phyloP scores from a whole-genome alignment of 2,888 invertebrate species.

The Epinotia demarniana region DNA sequence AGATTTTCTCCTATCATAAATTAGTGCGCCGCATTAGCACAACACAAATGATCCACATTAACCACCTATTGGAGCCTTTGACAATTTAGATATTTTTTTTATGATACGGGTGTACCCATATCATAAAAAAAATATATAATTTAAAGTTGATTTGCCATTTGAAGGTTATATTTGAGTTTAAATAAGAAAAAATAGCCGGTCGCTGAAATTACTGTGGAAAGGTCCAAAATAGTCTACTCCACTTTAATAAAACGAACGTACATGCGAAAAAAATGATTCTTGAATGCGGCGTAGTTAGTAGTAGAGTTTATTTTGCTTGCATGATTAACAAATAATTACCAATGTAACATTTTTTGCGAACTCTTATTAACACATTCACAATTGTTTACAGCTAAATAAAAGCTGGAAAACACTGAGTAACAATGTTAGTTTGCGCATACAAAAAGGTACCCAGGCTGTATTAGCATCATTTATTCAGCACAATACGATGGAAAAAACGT shows the following conservation, averaged over 20 bases:
- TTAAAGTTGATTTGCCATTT: no score
- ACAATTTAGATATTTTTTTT: no score
- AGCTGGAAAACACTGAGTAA: neutral
- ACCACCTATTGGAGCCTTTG: no score
- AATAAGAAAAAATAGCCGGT: neutral
- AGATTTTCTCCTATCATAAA: no score
- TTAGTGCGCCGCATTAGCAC: no score
- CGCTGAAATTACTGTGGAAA: no score
- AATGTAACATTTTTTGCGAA: neutral
- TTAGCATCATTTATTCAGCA: constrained; percentile 25
- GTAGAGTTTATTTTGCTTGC: neutral
- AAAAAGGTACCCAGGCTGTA: neutral
- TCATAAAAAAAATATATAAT: no score
- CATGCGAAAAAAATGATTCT: neutral
- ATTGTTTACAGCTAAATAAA: neutral
- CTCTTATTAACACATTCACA: neutral
- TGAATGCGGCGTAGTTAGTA: neutral
- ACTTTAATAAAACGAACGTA: no score
- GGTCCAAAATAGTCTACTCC: no score
- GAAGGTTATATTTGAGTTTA: neutral
- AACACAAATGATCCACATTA: no score
- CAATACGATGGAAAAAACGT: constrained; percentile 10
- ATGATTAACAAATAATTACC: neutral
- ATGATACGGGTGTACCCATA: no score
- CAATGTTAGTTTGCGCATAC: neutral